Evolutionary conservation across 2,113 vertebrate genomes (phyloP).

Genomic region (Globicephala melas): DNA sequence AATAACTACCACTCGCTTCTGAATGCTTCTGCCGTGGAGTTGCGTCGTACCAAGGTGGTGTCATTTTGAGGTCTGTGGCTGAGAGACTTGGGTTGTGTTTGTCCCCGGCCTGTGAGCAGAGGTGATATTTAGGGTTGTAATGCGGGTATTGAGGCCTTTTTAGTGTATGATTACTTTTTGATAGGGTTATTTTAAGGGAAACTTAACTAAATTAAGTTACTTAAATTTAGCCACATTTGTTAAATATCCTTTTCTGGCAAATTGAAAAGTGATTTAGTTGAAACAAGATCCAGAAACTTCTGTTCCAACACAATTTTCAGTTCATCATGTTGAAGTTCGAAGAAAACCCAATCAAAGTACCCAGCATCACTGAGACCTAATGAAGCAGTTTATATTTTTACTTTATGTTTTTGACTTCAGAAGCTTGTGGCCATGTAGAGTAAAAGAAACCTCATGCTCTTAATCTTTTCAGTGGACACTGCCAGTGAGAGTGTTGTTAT

Average conservation of each 20-base stretch:
- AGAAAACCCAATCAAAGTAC: neutral
- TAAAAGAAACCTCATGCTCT: conserved; percentile 50
- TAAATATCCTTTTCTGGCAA: neutral
- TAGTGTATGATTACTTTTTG: neutral
- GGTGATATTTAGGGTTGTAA: neutral
- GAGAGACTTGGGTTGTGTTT: neutral
- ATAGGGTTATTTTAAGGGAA: neutral
- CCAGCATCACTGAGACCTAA: neutral
- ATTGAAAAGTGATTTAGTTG: neutral
- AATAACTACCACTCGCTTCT: neutral
- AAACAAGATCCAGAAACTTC: neutral
- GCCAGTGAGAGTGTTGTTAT: conserved; percentile 54
- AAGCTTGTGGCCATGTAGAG: conserved; percentile 4
- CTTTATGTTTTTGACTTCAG: neutral
- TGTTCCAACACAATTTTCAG: neutral
- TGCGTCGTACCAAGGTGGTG: neutral
- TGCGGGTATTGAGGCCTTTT: neutral
- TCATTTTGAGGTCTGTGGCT: neutral
- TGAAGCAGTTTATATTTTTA: neutral
- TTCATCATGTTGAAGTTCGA: neutral
- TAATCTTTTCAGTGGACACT: conserved; percentile 32
- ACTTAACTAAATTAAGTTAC: neutral
- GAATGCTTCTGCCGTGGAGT: neutral
- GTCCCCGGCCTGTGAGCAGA: neutral
- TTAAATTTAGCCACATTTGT: neutral